Conservation (phyloP, 2,797 vertebrate species). For the Pipistrellus pygmaeus region DNA sequence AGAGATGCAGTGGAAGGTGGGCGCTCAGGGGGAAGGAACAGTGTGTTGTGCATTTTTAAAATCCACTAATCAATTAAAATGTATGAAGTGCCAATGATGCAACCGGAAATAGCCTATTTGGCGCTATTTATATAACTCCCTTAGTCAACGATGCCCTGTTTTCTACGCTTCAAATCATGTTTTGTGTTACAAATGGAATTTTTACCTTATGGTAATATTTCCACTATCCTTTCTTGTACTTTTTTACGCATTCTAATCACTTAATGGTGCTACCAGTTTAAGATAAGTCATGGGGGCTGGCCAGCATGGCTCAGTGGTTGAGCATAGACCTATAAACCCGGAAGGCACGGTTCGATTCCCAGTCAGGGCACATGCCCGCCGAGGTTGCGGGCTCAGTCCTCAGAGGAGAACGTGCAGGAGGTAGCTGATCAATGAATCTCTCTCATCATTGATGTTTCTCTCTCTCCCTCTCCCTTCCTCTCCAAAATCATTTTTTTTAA, state of each 20-base stretch:
- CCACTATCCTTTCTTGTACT: slow-evolving; percentile 26
- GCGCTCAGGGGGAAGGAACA: not conserved
- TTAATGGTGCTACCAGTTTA: not conserved
- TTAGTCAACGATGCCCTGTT: not conserved
- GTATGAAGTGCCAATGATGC: not conserved
- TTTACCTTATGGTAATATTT: not conserved
- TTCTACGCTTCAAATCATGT: not conserved
- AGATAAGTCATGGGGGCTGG: not conserved
- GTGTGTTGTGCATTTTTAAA: not conserved
- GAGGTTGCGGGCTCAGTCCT: too few relatives aligned
- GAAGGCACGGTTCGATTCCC: too few relatives aligned
- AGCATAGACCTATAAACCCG: too few relatives aligned
- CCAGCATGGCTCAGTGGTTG: too few relatives aligned
- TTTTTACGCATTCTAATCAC: slow-evolving; percentile 14
- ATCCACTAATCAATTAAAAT: not conserved
- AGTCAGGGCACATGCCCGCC: too few relatives aligned
- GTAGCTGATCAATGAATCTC: too few relatives aligned
- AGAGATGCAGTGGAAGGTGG: too few relatives aligned
- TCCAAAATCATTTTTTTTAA: too few relatives aligned
- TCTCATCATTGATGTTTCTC: too few relatives aligned
- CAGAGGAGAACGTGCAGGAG: too few relatives aligned
- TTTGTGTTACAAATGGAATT: not conserved
- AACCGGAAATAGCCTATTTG: not conserved
- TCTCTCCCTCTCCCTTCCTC: too few relatives aligned
- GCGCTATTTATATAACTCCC: not conserved